Percentiles rank a stretch among this genome's conserved stretches.
Conservation (phyloP, 2,888 invertebrate genomes). For the Rapana venosa region DNA sequence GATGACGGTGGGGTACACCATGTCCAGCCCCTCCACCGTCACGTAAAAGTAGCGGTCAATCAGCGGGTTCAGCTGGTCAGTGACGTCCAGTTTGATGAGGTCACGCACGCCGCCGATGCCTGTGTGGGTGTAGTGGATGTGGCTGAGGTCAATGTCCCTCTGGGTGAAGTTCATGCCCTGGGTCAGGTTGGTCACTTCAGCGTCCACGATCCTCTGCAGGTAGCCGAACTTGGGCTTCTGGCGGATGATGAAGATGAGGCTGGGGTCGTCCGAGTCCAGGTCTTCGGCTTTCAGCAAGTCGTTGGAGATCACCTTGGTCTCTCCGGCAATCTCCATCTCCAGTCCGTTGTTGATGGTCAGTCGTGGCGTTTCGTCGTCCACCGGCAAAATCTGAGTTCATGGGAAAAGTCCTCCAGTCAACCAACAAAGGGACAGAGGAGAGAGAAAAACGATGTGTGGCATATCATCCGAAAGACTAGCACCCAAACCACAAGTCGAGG, state of each 20-base stretch:
- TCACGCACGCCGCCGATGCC: constrained; percentile 75
- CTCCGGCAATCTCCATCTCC: constrained; percentile 71
- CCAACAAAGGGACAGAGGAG: too few relatives aligned
- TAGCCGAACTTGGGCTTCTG: constrained; percentile 73
- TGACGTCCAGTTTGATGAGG: constrained; percentile 77
- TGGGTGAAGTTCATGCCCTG: constrained; percentile 76
- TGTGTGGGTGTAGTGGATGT: constrained; percentile 73
- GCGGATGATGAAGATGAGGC: constrained; percentile 74
- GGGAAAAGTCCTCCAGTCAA: background rate
- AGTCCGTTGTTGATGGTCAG: constrained; percentile 77
- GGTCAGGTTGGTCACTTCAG: constrained; percentile 67
- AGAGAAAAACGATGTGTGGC: background rate
- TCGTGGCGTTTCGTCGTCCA: constrained; percentile 78
- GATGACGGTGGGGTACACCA: constrained; percentile 73
- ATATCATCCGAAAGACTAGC: too few relatives aligned
- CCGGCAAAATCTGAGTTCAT: constrained; percentile 65
- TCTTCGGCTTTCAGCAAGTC: constrained; percentile 74
- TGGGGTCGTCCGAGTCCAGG: constrained; percentile 73
- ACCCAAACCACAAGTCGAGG: too few relatives aligned
- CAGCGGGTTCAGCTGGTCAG: constrained; percentile 76
- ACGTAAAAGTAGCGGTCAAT: constrained; percentile 77
- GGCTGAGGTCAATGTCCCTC: constrained; percentile 72
- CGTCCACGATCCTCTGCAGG: constrained; percentile 58
- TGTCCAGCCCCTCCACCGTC: constrained; percentile 74
- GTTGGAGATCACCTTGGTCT: constrained; percentile 72